Conservation (phyloP, 2,797 vertebrate genomes). For the Tachyglossus aculeatus region DNA sequence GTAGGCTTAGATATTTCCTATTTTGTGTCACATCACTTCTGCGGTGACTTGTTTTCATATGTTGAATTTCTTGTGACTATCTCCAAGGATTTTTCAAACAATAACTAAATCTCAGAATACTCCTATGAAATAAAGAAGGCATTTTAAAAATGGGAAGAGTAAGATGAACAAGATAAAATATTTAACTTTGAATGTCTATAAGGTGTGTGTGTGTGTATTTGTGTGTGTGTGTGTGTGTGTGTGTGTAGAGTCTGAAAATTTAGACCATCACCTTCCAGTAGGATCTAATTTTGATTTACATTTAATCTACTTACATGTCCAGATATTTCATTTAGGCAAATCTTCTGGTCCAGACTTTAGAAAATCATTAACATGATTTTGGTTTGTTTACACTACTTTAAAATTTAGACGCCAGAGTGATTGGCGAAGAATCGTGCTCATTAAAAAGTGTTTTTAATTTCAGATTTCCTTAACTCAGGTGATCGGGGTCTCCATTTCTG, state of each 20-base stretch:
- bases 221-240: no score
- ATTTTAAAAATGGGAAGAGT: no score
- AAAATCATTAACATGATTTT: not conserved
- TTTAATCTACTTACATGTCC: no score
- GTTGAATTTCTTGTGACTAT: not conserved
- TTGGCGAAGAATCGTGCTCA: not conserved
- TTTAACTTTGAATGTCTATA: no score
- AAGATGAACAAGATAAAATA: no score
- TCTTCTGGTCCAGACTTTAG: not conserved
- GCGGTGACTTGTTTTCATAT: not conserved
- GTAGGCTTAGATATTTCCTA: not conserved
- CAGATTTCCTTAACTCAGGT: not conserved
- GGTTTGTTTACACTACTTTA: not conserved
- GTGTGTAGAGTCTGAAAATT: no score
- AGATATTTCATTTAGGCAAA: no score
- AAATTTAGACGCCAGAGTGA: not conserved
- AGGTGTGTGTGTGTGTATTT: no score
- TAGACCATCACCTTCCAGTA: no score
- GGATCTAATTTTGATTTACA: no score
- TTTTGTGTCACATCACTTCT: not conserved
- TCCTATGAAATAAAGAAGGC: no score
- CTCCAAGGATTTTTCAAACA: not conserved
- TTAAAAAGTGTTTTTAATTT: not conserved
- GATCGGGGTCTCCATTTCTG: not conserved
- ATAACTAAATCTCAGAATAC: constrained; percentile 9